These are phyloP conservation scores for Lagorchestes hirsutus DNA, from an alignment of 2,797 vertebrate genomes.

Conservation along the genomic window DNA sequence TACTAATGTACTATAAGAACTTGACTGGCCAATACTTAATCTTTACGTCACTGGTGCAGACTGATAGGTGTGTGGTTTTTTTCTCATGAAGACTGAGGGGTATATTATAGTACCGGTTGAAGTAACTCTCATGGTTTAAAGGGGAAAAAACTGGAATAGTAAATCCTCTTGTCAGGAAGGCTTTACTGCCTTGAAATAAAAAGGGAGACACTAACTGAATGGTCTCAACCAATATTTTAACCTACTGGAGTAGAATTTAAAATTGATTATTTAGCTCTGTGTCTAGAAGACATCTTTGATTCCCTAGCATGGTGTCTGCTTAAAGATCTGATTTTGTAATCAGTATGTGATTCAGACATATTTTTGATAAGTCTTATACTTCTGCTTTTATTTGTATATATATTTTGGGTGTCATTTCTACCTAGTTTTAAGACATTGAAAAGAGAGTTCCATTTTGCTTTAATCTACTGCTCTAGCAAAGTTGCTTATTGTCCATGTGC, in stretches of 20 bases:
- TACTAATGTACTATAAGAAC: not conserved
- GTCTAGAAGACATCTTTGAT: constrained; percentile 17
- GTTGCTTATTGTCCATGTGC: not conserved
- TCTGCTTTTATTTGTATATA: not conserved
- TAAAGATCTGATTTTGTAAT: not conserved
- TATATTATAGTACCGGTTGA: not conserved
- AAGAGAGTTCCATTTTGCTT: not conserved
- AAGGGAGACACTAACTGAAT: not conserved
- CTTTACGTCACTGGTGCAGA: not conserved
- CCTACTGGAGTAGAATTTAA: constrained; percentile 7
- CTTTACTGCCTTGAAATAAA: constrained; percentile 3
- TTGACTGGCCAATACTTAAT: not conserved
- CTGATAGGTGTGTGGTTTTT: not conserved
- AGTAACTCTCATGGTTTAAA: constrained; percentile 4
- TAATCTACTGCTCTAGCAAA: not conserved
- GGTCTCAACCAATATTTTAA: not conserved
- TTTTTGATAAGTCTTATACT: not conserved
- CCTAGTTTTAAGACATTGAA: not conserved
- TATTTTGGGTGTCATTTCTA: not conserved
- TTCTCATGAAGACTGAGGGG: not conserved
- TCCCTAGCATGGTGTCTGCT: not conserved
- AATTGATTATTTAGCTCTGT: not conserved
- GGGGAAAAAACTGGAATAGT: not conserved
- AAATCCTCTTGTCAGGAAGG: not conserved
- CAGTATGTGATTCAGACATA: constrained; percentile 12